These are phyloP conservation scores for Odontocolon sp. DNA, from an alignment of 2,888 invertebrate species.

Conservation along the genomic window DNA sequence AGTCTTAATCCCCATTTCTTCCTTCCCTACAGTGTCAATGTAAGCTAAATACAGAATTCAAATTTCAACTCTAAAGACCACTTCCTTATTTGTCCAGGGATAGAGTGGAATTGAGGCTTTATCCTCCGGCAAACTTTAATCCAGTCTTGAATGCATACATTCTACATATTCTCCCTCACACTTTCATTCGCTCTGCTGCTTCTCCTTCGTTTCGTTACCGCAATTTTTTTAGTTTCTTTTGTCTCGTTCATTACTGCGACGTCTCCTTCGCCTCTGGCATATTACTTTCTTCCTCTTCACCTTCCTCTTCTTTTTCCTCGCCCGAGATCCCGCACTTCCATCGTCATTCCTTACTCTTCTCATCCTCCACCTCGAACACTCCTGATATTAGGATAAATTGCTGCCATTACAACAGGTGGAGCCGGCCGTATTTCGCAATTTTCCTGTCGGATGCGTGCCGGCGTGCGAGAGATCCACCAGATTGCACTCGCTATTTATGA, in stretches of 20 bases:
- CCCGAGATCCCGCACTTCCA: neutral
- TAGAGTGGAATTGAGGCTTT: too few species aligned
- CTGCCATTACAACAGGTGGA: conserved; percentile 74
- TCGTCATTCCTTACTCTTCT: conserved; percentile 6
- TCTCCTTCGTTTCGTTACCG: neutral
- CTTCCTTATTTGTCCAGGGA: too few species aligned
- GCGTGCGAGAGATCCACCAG: conserved; percentile 68
- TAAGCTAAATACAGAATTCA: too few species aligned
- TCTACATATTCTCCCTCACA: conserved; percentile 26
- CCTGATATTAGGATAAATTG: conserved; percentile 74
- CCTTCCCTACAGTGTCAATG: too few species aligned
- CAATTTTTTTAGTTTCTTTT: conserved; percentile 18
- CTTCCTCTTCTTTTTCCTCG: conserved; percentile 14
- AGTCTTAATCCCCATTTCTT: too few species aligned
- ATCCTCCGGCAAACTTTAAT: too few species aligned
- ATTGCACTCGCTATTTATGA: conserved; percentile 72
- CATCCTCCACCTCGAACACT: conserved; percentile 48
- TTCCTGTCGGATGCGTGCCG: conserved; percentile 69
- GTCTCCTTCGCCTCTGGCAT: conserved; percentile 33
- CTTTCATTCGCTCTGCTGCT: conserved; percentile 18
- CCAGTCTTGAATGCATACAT: neutral
- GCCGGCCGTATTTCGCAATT: conserved; percentile 74
- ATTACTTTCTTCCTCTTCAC: neutral
- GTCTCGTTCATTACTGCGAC: conserved; percentile 46
- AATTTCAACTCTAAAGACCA: too few species aligned